Percentiles rank a stretch among this genome's conserved stretches.
These are phyloP conservation scores for Melolontha melolontha DNA, from an alignment of 2,888 invertebrate species.

Conservation along the genomic window DNA sequence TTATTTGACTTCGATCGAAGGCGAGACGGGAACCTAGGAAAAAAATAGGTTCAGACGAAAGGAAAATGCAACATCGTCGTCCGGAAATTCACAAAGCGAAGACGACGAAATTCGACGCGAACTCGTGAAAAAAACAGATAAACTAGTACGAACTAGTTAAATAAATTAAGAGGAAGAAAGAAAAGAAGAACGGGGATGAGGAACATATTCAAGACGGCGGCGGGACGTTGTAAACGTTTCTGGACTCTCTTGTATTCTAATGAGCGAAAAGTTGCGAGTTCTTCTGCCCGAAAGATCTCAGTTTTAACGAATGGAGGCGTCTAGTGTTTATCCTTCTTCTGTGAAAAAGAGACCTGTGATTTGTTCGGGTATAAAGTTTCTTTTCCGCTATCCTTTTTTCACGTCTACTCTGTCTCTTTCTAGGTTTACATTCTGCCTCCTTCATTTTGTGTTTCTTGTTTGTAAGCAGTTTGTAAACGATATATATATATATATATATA, in stretches of 20 bases:
- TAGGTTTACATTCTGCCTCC: slow-evolving; percentile 7
- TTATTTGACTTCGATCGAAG: slow-evolving; percentile 29
- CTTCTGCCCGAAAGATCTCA: slow-evolving; percentile 34
- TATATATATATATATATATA: slow-evolving; percentile 15
- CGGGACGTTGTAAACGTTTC: slow-evolving; percentile 22
- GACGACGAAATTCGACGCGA: slow-evolving; percentile 7
- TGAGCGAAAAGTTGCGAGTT: slow-evolving; percentile 36
- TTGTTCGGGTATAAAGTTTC: slow-evolving; percentile 40
- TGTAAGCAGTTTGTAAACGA: slow-evolving; percentile 41
- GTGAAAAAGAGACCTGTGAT: slow-evolving; percentile 41
- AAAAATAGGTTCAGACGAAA: slow-evolving; percentile 1
- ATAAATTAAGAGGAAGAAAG: slow-evolving; percentile 27
- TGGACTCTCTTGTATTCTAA: slow-evolving; percentile 36
- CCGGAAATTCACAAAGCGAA: neutral
- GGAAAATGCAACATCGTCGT: slow-evolving; percentile 20
- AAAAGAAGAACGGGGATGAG: slow-evolving; percentile 12
- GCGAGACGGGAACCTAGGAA: neutral
- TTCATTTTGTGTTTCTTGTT: slow-evolving; percentile 33
- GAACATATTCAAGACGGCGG: slow-evolving; percentile 3
- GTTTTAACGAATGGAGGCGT: slow-evolving; percentile 42
- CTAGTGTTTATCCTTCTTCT: slow-evolving; percentile 39
- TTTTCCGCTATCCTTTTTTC: slow-evolving; percentile 21
- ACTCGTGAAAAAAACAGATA: slow-evolving; percentile 16
- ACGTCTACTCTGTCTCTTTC: neutral
- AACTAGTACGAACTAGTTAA: slow-evolving; percentile 38